Evolutionary conservation across 2,113 vertebrate species (phyloP), one percentile per base, ranked within the genome.

Genomic region (Corythaixoides concolor): DNA sequence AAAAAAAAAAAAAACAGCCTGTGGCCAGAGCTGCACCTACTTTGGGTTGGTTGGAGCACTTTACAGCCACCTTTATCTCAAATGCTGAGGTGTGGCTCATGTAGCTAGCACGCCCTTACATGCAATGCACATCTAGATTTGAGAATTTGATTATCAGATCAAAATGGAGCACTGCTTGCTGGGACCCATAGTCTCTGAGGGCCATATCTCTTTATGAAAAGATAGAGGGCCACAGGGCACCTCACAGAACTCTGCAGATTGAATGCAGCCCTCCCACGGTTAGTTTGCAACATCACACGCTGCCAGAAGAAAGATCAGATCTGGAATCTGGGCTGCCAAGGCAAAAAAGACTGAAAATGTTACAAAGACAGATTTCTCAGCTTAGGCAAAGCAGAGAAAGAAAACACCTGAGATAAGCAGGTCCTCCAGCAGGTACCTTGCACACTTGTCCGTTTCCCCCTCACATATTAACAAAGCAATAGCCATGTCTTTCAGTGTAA

Each of bases 81-180:
- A 80, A 88, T 50, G 75, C 41, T 1, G 7, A 96, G 93, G 85
- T 78, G 95, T 45, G 90, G 90, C 33, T 90, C 64, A 27, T 10
- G 45, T 56, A 92, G 66, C 27, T 12, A 85, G 77, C 94, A 73
- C 1, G 92, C 67, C 81, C 80, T 41, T 60, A 95, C 95, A 91
- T 43, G 96, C 67, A 79, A 26, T 4, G 37, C 81, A 73, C 70
- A 77, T 66, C 80, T 76, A 92, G 53, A 93, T 87, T n/a, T 75
- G 56, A 95, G 82, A 8, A 3, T 45, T 55, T 78, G 78, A 77
- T 96, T 93, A 96, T 96, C 95, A 97, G 95, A 97, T 96, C 49
- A 58, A 63, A 92, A 82, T 12, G 53, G 60, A 91, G 84, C 80
- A 56, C 84, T 92, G 91, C 92, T 91, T 96, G 96, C 91, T 89